Evolutionary conservation across 2,888 invertebrate species (phyloP).

Genomic region (Chrysolina haemoptera): DNA sequence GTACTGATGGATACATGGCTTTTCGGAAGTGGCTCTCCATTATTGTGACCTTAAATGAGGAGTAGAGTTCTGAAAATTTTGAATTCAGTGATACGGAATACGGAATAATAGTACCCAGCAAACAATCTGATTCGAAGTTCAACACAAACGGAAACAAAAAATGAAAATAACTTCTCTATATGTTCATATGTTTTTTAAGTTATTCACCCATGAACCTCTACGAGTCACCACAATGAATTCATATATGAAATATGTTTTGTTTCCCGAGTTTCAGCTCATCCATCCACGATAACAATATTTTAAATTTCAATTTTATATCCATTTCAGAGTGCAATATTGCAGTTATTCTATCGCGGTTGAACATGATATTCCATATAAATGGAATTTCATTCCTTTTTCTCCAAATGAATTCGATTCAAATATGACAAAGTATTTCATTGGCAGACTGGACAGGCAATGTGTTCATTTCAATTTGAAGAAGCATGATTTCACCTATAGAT

Average conservation of each 20-base stretch:
- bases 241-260: neutral
- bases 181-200: neutral
- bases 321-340: neutral
- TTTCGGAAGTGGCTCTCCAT: no score
- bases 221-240: neutral
- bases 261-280: neutral
- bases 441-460: neutral
- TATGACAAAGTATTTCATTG: neutral
- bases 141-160: neutral
- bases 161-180: neutral
- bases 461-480: neutral
- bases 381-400: neutral
- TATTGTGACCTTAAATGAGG: no score
- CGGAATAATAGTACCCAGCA: neutral
- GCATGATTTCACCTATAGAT: no score
- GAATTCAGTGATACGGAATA: no score
- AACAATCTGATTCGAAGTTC: neutral
- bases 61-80: no score
- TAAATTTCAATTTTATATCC: slow-evolving; percentile 10
- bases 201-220: neutral
- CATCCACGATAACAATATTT: slow-evolving; percentile 9
- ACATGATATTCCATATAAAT: slow-evolving; percentile 13
- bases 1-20: no score
- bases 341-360: slow-evolving; percentile 7
- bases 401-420: neutral